Conservation (phyloP, 2,888 invertebrate species). For the Tenthredo mesomela region DNA sequence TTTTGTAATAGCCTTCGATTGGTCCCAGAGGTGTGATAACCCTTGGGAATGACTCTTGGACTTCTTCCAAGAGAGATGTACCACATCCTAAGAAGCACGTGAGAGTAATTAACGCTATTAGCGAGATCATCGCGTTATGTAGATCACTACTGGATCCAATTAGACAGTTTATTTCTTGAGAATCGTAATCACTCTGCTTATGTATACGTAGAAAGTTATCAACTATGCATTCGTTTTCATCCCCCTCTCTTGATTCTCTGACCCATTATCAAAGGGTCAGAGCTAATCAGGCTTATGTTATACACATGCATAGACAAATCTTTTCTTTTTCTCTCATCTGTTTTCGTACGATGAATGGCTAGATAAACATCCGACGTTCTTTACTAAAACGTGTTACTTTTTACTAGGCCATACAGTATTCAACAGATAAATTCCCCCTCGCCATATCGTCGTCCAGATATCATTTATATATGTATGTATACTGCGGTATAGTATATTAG, state of each 20-base stretch:
- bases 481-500: too few species aligned
- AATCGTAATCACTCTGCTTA: neutral
- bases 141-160: neutral
- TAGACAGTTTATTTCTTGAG: neutral
- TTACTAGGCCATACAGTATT: too few species aligned
- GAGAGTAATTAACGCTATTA: neutral
- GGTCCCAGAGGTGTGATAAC: constrained; percentile 66
- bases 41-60: constrained; percentile 56
- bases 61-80: neutral
- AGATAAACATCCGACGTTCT: neutral
- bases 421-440: too few species aligned
- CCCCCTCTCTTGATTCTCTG: neutral
- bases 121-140: neutral
- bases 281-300: neutral
- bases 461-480: too few species aligned
- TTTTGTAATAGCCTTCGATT: constrained; percentile 66
- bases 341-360: neutral
- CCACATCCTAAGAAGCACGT: neutral
- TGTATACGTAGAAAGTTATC: neutral
- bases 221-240: neutral
- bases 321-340: neutral
- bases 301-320: neutral
- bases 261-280: neutral
- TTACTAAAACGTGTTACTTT: too few species aligned
- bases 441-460: too few species aligned